A percentile compares a stretch with the other conserved stretches of the same genome.
phyloP scores from a whole-genome alignment of 2,888 invertebrate genomes.

The Crematogaster levior region DNA sequence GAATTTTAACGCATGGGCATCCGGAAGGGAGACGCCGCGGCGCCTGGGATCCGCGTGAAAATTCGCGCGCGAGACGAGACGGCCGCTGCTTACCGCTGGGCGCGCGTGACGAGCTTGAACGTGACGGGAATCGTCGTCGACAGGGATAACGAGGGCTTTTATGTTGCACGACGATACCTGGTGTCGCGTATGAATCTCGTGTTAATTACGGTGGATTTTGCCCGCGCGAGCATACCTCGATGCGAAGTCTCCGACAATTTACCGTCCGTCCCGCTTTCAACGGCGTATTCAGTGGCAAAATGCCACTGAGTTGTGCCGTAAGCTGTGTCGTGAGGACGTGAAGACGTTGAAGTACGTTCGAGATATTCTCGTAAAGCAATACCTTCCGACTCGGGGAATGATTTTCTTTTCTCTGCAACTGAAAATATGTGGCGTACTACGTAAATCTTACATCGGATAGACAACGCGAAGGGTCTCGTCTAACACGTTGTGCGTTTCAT shows the following conservation, averaged over 20 bases:
- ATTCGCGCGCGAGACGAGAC: neutral
- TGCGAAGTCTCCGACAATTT: conserved; percentile 9
- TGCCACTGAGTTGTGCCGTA: neutral
- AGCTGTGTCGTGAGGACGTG: neutral
- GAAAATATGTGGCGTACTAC: neutral
- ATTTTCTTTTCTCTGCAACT: neutral
- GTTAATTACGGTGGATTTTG: conserved; percentile 44
- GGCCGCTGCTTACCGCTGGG: conserved; percentile 22
- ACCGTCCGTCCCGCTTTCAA: neutral
- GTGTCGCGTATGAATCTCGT: conserved; percentile 37
- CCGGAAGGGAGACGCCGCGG: neutral
- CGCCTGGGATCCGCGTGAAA: conserved; percentile 28
- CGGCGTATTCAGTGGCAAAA: neutral
- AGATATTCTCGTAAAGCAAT: neutral
- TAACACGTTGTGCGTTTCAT: neutral
- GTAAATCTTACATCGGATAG: conserved; percentile 23
- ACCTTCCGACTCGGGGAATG: neutral
- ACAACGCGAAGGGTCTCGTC: conserved; percentile 4
- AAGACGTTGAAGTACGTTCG: conserved; percentile 1
- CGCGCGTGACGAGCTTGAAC: conserved; percentile 35
- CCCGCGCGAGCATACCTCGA: neutral
- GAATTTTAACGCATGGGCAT: conserved; percentile 54
- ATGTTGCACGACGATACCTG: conserved; percentile 29
- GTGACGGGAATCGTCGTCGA: conserved; percentile 49
- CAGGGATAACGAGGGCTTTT: conserved; percentile 48